A percentile compares a stretch with the other conserved stretches of the same genome.
phyloP scores from a whole-genome alignment of 2,797 vertebrate species.

The Cossypha niveicapilla region DNA sequence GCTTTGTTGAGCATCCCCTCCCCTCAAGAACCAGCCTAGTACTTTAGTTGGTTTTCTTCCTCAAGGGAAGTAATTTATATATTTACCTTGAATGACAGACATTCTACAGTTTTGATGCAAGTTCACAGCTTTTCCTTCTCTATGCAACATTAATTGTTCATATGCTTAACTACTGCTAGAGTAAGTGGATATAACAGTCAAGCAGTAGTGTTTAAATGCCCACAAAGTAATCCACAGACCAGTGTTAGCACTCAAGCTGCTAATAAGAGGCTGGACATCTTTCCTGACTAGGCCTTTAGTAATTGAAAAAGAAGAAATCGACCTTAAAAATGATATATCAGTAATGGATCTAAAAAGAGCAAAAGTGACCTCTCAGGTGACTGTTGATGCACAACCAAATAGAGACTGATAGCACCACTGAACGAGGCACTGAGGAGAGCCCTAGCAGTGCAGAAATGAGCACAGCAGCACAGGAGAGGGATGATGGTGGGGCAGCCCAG shows the following conservation, averaged over 20 bases:
- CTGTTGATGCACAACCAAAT: background rate
- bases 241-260: background rate
- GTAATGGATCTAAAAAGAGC: background rate
- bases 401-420: background rate
- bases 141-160: background rate
- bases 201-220: background rate
- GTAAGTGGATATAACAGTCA: background rate
- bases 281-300: background rate
- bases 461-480: background rate
- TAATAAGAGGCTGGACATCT: background rate
- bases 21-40: background rate
- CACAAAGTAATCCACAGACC: background rate
- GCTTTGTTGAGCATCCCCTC: background rate
- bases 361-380: background rate
- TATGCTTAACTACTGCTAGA: background rate
- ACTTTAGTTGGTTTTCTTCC: background rate
- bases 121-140: background rate
- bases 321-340: background rate
- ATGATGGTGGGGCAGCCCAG: background rate
- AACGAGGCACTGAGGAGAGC: background rate
- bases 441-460: background rate
- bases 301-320: background rate
- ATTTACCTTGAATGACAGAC: background rate
- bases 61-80: background rate
- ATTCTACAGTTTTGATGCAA: background rate